A percentile compares a stretch with the other conserved stretches of the same genome.
Evolutionary conservation across 2,113 vertebrate species (phyloP).

Genomic region (human (Homo sapiens)): DNA sequence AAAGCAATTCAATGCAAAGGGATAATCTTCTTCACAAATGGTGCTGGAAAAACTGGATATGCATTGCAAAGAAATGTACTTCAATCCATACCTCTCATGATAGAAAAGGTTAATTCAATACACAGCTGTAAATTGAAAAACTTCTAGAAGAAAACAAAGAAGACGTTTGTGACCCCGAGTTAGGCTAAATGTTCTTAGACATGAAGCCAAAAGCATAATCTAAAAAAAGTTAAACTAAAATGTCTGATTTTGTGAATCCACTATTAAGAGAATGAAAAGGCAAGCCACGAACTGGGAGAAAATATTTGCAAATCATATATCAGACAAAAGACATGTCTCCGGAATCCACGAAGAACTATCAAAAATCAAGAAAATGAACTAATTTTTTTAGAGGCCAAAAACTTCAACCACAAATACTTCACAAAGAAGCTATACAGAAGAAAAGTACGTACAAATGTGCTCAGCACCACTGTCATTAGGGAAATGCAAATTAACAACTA

Average conservation of each 20-base stretch:
- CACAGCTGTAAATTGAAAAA: background rate
- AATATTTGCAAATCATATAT: background rate
- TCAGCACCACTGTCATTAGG: rapidly evolving
- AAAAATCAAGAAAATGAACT: background rate
- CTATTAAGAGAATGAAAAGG: background rate
- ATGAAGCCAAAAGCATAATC: background rate
- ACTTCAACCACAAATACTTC: background rate
- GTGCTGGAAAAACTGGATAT: background rate
- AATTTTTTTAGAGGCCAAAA: background rate
- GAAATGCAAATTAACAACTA: background rate
- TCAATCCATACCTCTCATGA: background rate
- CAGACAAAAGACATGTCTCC: background rate
- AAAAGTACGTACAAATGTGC: rapidly evolving
- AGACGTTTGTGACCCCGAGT: too few relatives aligned
- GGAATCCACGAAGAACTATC: background rate
- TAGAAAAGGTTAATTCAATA: background rate
- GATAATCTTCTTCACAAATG: too few relatives aligned
- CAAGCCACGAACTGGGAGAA: background rate
- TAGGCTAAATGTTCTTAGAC: too few relatives aligned
- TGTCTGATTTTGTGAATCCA: background rate
- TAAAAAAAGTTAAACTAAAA: background rate
- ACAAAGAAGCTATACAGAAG: rapidly evolving
- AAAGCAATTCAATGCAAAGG: background rate
- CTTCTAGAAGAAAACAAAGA: too few relatives aligned
- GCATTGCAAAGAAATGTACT: background rate